Conservation (phyloP, 2,888 invertebrate genomes). For the Troides aeacus region DNA sequence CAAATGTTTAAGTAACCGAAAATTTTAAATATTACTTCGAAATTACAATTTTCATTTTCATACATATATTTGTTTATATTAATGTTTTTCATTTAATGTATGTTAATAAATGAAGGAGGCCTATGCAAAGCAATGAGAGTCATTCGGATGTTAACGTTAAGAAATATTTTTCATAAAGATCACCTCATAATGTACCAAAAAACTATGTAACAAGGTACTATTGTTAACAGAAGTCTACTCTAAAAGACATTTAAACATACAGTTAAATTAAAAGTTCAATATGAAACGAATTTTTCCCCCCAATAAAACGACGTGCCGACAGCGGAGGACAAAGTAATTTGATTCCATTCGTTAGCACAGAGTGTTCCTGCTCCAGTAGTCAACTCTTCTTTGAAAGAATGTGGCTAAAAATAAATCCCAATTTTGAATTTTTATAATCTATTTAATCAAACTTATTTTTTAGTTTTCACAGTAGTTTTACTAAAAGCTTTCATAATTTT, state of each 20-base stretch:
- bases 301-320: neutral
- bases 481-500: neutral
- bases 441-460: neutral
- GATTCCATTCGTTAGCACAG: conserved; percentile 2
- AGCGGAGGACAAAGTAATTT: neutral
- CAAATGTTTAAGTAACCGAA: conserved; percentile 7
- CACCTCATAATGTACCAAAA: too few species aligned
- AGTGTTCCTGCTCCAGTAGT: neutral
- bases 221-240: neutral
- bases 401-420: neutral
- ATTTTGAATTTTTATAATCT: neutral
- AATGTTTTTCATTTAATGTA: too few species aligned
- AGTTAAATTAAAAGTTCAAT: neutral
- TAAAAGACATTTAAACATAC: neutral
- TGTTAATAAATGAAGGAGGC: too few species aligned
- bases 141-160: too few species aligned
- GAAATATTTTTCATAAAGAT: too few species aligned
- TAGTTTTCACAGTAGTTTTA: neutral
- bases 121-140: too few species aligned
- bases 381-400: conserved; percentile 2
- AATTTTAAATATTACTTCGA: neutral
- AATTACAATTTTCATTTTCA: too few species aligned
- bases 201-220: neutral
- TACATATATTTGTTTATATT: too few species aligned
- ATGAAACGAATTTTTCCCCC: neutral